These are phyloP conservation scores for Oasisia sp. DNA, from an alignment of 2,888 invertebrate species.

Conservation along the genomic window DNA sequence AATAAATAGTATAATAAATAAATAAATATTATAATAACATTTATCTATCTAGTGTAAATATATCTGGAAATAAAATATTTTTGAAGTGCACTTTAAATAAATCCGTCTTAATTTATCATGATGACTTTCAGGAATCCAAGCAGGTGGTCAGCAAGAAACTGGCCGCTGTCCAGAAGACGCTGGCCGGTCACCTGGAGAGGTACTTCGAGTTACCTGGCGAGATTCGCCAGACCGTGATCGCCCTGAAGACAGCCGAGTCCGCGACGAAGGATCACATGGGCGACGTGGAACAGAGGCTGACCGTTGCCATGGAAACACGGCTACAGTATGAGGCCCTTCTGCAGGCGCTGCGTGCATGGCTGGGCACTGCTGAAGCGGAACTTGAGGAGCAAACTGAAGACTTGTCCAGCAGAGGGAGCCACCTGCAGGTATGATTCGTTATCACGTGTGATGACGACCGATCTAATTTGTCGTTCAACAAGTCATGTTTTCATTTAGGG, in stretches of 20 bases:
- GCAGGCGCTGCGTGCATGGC: not conserved
- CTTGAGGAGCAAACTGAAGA: not conserved
- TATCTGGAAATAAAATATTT: no score
- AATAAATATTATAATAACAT: no score
- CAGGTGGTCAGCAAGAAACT: not conserved
- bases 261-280: not conserved
- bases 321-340: not conserved
- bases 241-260: not conserved
- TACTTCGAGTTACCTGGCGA: not conserved
- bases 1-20: no score
- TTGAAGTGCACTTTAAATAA: no score
- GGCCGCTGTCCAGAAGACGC: not conserved
- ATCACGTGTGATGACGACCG: not conserved
- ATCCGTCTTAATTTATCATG: not conserved
- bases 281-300: not conserved
- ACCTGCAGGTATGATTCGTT: not conserved
- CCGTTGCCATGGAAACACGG: conserved; percentile 10
- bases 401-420: not conserved
- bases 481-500: no score
- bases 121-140: not conserved
- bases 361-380: not conserved
- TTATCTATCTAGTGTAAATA: no score
- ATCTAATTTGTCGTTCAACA: no score
- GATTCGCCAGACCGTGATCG: not conserved
- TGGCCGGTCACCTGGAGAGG: not conserved